Base-by-base conservation (phyloP, 92 coral and sea anemone species). In the Epizoanthus stellaris region DNA sequence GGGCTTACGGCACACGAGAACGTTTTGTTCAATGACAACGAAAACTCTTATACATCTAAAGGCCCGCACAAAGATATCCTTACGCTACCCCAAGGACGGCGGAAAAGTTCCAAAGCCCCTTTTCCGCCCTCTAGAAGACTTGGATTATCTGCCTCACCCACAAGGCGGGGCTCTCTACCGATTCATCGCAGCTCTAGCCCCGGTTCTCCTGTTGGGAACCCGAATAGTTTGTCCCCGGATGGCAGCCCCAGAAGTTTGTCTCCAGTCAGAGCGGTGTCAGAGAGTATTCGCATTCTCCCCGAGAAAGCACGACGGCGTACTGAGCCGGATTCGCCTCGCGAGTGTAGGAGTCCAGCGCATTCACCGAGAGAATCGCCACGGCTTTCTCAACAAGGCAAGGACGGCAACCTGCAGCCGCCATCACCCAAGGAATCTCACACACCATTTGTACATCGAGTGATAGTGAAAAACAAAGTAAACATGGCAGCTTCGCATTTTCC, bases 301-400 rank as follows among this genome's bases (percentile, higher is more conserved):
- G 67, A 23, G 21, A 52, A 60, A 34, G 52, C 60, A 0, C 34
- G 36, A 43, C 43, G 73, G 17, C 49, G 52, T 14, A 68, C 52
- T 15, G 73, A 68, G 3, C n/a, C 73, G 9, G 73, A 43, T 12
- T 68, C 20, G 73, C 10, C 14, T 52, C 11, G 15, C 56, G 56
- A 52, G 56, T 52, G 6, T 20, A 79, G 60, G 36, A 79, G 83
- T 79, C 83, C 73, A 4, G 56, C 36, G 0, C n/a, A 70, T 20
- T 79, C 83, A 20, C 83, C 83, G 10, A 63, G 43, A 58, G 73
- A 79, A 10, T 57, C 43, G 16, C 65, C 42, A n/a, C 83, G 43
- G 14, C 83, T 42, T 43, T 77, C 38, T 40, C 70, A 61, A 77
- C 60, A 43, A 12, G 52, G 14, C 30, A 63, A 45, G 47, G 40